These are phyloP conservation scores for Lepidothrix coronata DNA, from an alignment of 2,113 vertebrate genomes.

Conservation along the genomic window DNA sequence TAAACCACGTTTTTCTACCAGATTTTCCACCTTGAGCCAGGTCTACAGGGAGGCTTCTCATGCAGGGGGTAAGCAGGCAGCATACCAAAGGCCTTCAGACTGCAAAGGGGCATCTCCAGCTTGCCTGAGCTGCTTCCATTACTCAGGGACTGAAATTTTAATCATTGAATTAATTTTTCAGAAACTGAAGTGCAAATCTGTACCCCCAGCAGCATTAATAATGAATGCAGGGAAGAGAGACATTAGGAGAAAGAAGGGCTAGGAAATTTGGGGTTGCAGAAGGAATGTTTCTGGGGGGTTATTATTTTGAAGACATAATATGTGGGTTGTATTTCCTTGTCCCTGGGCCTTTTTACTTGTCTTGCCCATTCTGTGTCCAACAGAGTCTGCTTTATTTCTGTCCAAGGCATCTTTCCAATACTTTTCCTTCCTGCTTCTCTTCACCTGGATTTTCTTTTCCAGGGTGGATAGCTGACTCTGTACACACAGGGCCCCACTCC, in stretches of 20 bases:
- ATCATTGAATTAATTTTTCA: slow-evolving; percentile 74
- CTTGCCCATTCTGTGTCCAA: background rate
- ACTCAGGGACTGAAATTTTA: slow-evolving; percentile 72
- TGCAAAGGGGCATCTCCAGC: slow-evolving; percentile 36
- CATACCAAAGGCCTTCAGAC: background rate
- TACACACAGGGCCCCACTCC: background rate
- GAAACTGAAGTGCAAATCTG: slow-evolving; percentile 61
- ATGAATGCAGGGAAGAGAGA: slow-evolving; percentile 60
- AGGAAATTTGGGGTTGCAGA: slow-evolving; percentile 22
- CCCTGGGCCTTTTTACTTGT: background rate
- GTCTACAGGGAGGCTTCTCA: background rate
- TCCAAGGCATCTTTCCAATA: background rate
- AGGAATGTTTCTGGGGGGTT: background rate
- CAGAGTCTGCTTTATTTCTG: background rate
- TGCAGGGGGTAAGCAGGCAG: background rate
- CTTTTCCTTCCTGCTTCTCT: background rate
- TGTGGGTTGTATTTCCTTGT: background rate
- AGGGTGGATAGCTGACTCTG: background rate
- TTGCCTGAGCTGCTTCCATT: slow-evolving; percentile 44
- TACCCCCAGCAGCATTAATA: slow-evolving; percentile 59
- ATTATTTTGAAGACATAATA: background rate
- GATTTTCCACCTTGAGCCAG: background rate
- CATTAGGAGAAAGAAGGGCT: slow-evolving; percentile 12
- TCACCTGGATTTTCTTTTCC: background rate
- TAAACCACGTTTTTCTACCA: background rate